These are phyloP conservation scores for Brachyhypopomus gauderio DNA, from an alignment of 2,113 vertebrate species.

Conservation along the genomic window DNA sequence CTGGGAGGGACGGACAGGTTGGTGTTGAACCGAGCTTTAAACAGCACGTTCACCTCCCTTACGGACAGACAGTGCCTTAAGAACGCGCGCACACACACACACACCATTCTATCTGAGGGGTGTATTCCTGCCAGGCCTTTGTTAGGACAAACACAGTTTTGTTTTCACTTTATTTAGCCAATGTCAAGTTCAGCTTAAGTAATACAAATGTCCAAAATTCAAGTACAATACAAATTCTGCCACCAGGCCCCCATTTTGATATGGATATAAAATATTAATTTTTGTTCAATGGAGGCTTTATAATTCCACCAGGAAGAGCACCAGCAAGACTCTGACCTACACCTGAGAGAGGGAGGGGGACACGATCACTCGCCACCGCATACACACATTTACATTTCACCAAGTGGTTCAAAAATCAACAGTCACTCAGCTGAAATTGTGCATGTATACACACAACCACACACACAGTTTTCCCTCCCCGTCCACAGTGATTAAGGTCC, in stretches of 20 bases:
- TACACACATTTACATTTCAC: slow-evolving; percentile 8
- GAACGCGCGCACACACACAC: no score
- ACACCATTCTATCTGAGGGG: background rate
- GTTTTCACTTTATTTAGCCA: slow-evolving; percentile 50
- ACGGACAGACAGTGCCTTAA: no score
- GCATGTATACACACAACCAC: slow-evolving; percentile 27
- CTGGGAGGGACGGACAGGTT: no score
- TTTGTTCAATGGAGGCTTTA: slow-evolving; percentile 69
- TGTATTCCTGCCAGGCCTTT: background rate
- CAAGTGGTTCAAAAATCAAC: slow-evolving; percentile 3
- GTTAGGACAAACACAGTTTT: slow-evolving; percentile 18
- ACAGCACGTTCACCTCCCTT: no score
- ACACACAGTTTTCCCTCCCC: slow-evolving; percentile 43
- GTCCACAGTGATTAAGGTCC: slow-evolving; percentile 79
- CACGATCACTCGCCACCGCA: slow-evolving; percentile 18
- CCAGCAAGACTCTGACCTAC: slow-evolving; percentile 72
- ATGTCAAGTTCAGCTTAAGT: slow-evolving; percentile 52
- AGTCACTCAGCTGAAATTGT: background rate
- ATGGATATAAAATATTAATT: slow-evolving; percentile 58
- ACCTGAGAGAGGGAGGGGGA: slow-evolving; percentile 67
- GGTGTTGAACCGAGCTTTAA: no score
- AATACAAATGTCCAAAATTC: slow-evolving; percentile 65
- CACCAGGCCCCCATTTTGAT: slow-evolving; percentile 44
- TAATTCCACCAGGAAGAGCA: slow-evolving; percentile 74
- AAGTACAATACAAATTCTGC: slow-evolving; percentile 68